Evolutionary conservation across 2,113 vertebrate species (phyloP), one percentile per base, ranked within the genome.

Genomic region (Hystrix cristata): DNA sequence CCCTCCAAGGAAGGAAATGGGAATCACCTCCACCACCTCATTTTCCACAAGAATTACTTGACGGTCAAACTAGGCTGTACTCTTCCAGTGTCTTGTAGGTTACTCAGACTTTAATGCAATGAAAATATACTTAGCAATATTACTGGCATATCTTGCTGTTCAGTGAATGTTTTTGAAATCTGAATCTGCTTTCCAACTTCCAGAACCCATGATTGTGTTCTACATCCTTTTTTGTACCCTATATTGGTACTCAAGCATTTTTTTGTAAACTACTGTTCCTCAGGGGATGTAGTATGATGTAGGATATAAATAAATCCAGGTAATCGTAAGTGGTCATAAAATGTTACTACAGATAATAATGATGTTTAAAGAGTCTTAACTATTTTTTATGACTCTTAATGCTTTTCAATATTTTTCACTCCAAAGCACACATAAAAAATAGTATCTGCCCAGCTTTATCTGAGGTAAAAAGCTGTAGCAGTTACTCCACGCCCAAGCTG

Each of bases 121-220:
- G 1, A 67, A 69, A 86, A 48, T 64, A 34, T 43, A 38, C 38
- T 12, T 13, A 55, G 25, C 10, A 71, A 83, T 3, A 29, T 25
- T 38, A 34, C 71, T 60, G 10, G 7, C 51, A 15, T 55, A 4
- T 60, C 29, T 94, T 38, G 46, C 7, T 87, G 13, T 67, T 78
- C 31, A 72, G 0, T 48, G 80, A 85, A 23, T 76, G 14, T 23
- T 88, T 94, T 64, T 38, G 23, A 79, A 79, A 90, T 51, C 23
- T 82, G 60, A 84, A 43, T 85, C 60, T 78, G 25, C 67, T 87
- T 94, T 76, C 60, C 38, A 64, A n/a, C 8, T 94, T 88, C 71
- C 53, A 64, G 46, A 71, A 93, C 59, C n/a, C 25, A 85, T 12
- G 10, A 67, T 6, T 65, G 7, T 7, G 53, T 38, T 92, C 48